These are phyloP conservation scores for Manis pentadactyla DNA, from an alignment of 2,797 vertebrate genomes.

Conservation along the genomic window DNA sequence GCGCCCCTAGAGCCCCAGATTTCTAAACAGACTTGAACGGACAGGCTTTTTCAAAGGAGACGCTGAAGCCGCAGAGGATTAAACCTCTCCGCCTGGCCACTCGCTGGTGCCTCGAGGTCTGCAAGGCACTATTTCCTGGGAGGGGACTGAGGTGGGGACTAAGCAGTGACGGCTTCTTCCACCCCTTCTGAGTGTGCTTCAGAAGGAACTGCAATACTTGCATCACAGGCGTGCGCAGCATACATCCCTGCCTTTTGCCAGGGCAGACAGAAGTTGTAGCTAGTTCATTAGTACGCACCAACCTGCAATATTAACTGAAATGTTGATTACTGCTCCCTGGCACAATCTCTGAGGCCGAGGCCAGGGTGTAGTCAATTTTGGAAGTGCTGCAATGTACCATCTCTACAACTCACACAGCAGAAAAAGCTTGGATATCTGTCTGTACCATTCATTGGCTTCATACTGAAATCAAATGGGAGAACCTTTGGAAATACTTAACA, in stretches of 20 bases:
- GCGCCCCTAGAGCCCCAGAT: not conserved
- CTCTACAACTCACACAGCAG: not conserved
- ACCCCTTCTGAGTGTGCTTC: not conserved
- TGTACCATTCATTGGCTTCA: not conserved
- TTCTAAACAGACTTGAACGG: constrained; percentile 31
- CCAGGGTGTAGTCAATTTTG: not conserved
- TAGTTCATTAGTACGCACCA: not conserved
- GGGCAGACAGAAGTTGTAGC: not conserved
- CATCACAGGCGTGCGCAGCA: not conserved
- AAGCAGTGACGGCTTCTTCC: not conserved
- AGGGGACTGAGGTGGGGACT: not conserved
- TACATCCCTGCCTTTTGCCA: not conserved
- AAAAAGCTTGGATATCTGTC: not conserved
- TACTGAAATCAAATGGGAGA: not conserved
- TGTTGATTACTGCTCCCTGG: not conserved
- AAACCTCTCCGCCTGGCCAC: constrained; percentile 45
- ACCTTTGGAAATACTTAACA: constrained; percentile 11
- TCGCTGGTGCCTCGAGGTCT: constrained; percentile 48
- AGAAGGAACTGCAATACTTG: not conserved
- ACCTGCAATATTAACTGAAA: not conserved
- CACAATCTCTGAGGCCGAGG: not conserved
- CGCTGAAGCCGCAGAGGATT: constrained; percentile 34
- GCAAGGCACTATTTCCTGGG: not conserved
- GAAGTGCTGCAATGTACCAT: not conserved
- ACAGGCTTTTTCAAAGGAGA: constrained; percentile 34